Percentiles rank a stretch among this genome's conserved stretches.
Conservation (phyloP, 2,888 invertebrate species). For the Platycheirus albimanus region DNA sequence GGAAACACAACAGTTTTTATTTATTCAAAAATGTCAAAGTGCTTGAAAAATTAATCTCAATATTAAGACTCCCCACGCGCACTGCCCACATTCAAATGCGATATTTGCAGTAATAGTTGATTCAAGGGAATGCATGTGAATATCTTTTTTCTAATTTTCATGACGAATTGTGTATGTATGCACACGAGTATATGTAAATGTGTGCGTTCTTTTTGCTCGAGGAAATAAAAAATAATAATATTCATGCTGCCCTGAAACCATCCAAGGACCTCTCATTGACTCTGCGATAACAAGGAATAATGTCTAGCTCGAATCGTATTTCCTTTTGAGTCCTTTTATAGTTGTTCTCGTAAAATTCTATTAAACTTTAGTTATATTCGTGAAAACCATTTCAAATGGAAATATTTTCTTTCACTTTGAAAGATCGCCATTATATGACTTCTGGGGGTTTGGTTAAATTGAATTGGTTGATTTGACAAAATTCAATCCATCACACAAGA, state of each 20-base stretch:
- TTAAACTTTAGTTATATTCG: slow-evolving; percentile 31
- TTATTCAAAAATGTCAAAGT: too few relatives aligned
- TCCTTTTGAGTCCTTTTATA: slow-evolving; percentile 15
- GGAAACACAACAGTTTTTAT: too few relatives aligned
- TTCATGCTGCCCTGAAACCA: slow-evolving; percentile 36
- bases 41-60: too few relatives aligned
- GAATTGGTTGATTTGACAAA: slow-evolving; percentile 48
- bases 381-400: slow-evolving; percentile 36
- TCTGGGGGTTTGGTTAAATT: not conserved
- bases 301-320: slow-evolving; percentile 27
- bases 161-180: slow-evolving; percentile 11
- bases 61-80: too few relatives aligned
- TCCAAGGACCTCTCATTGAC: too few relatives aligned
- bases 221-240: slow-evolving; percentile 29
- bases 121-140: slow-evolving; percentile 23
- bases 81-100: too few relatives aligned
- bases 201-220: not conserved
- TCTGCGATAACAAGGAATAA: slow-evolving; percentile 12
- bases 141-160: slow-evolving; percentile 24
- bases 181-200: too few relatives aligned
- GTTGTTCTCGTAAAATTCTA: slow-evolving; percentile 23
- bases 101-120: too few relatives aligned
- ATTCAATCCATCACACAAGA: slow-evolving; percentile 32
- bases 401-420: slow-evolving; percentile 54
- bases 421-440: slow-evolving; percentile 23